Percentiles rank a stretch among this genome's conserved stretches.
phyloP scores from a whole-genome alignment of 1,140 invertebrate species.

The Colletes latitarsis region DNA sequence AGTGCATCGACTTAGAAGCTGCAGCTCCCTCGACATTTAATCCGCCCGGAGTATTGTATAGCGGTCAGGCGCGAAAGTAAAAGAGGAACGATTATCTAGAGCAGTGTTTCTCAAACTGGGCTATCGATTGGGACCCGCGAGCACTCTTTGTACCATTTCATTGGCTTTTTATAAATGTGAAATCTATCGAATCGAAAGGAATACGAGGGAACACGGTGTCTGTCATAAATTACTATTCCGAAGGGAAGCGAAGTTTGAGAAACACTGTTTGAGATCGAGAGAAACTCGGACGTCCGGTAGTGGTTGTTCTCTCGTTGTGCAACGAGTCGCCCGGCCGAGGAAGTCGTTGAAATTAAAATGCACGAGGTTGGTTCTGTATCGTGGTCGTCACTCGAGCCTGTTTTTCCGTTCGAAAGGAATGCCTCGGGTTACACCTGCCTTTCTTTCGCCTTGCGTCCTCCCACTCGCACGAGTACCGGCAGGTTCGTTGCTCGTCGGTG shows the following conservation, averaged over 20 bases:
- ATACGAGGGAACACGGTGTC: too few species aligned
- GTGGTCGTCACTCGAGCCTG: not conserved
- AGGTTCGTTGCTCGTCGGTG: conserved; percentile 15
- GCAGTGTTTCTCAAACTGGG: too few species aligned
- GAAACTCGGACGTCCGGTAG: conserved; percentile 15
- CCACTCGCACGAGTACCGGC: conserved; percentile 9
- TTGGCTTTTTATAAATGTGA: too few species aligned
- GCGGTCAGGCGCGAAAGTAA: conserved; percentile 16
- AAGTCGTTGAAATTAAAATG: conserved; percentile 33
- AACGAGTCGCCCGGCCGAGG: not conserved
- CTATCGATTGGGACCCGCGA: too few species aligned
- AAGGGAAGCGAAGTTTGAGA: too few species aligned
- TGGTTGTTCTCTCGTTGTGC: not conserved
- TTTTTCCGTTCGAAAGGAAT: conserved; percentile 11
- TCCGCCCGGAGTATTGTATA: not conserved
- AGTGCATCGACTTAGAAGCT: not conserved
- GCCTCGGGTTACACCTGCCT: conserved; percentile 15
- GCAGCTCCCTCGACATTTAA: not conserved
- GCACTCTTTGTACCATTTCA: too few species aligned
- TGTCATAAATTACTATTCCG: too few species aligned
- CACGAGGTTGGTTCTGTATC: not conserved
- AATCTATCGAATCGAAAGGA: too few species aligned
- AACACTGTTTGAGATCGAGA: not conserved
- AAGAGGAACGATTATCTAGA: conserved; percentile 3
- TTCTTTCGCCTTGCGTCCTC: not conserved